These are phyloP conservation scores for Guaruba guarouba DNA, from an alignment of 2,113 vertebrate genomes.

Conservation along the genomic window DNA sequence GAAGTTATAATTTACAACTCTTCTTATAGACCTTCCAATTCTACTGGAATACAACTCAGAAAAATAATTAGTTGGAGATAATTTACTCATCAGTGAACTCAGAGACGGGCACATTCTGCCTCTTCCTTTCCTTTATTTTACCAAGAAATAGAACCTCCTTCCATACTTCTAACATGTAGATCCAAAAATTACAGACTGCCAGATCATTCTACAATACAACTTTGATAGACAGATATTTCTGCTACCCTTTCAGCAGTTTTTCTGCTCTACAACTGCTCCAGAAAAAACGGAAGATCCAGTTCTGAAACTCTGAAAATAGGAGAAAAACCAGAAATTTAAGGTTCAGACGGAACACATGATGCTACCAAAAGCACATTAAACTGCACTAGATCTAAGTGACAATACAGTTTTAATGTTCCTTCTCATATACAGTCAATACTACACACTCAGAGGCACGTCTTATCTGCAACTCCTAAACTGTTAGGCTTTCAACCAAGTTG, in stretches of 20 bases:
- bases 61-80: constrained; percentile 45
- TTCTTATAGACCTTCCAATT: neutral
- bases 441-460: neutral
- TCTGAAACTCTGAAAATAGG: neutral
- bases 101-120: neutral
- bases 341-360: neutral
- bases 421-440: neutral
- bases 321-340: neutral
- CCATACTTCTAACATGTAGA: neutral
- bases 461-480: neutral
- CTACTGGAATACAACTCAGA: constrained; percentile 45
- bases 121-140: constrained; percentile 4
- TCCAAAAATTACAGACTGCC: neutral
- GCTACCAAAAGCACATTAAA: neutral
- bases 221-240: neutral
- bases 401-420: neutral
- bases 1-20: constrained; percentile 3
- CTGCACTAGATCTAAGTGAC: neutral
- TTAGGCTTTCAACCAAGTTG: neutral
- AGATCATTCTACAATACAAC: neutral
- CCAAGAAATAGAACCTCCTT: constrained; percentile 32
- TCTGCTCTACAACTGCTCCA: neutral
- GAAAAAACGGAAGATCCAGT: neutral
- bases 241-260: neutral
- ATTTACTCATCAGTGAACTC: neutral